phyloP scores from a whole-genome alignment of 2,888 invertebrate genomes.

The Apamea sordens region DNA sequence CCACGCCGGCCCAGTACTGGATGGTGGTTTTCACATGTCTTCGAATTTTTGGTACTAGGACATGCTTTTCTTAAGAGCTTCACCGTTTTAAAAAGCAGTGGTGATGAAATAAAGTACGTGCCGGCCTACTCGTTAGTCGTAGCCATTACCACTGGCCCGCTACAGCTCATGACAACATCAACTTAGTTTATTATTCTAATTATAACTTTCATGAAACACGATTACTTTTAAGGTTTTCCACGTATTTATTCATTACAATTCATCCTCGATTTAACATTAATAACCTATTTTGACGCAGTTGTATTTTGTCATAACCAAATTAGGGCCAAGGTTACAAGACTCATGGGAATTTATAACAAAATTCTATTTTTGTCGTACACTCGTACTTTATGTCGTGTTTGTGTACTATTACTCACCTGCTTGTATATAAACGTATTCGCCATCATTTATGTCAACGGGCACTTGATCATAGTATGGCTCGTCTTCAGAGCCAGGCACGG shows the following conservation, averaged over 20 bases:
- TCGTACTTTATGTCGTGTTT: neutral
- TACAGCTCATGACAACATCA: neutral
- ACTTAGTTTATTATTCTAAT: neutral
- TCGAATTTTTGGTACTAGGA: neutral
- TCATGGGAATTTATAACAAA: constrained; percentile 6
- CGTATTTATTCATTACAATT: constrained; percentile 20
- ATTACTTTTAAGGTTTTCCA: neutral
- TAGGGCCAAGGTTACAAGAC: constrained; percentile 22
- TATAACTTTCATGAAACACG: constrained; percentile 11
- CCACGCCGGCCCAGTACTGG: neutral
- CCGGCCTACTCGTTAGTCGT: neutral
- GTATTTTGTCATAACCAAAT: constrained; percentile 20
- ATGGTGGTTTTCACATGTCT: neutral
- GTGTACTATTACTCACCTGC: constrained; percentile 86
- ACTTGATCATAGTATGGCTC: constrained; percentile 94
- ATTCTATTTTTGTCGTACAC: too few species aligned
- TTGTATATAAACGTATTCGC: constrained; percentile 94
- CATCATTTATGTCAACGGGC: constrained; percentile 92
- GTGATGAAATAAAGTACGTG: constrained; percentile 1
- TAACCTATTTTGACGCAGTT: constrained; percentile 16
- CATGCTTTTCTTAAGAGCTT: neutral
- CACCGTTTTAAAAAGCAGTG: neutral
- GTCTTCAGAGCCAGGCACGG: constrained; percentile 83
- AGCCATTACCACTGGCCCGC: neutral
- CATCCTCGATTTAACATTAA: neutral